Conservation (phyloP, 2,888 invertebrate genomes). For the Idaea straminata region DNA sequence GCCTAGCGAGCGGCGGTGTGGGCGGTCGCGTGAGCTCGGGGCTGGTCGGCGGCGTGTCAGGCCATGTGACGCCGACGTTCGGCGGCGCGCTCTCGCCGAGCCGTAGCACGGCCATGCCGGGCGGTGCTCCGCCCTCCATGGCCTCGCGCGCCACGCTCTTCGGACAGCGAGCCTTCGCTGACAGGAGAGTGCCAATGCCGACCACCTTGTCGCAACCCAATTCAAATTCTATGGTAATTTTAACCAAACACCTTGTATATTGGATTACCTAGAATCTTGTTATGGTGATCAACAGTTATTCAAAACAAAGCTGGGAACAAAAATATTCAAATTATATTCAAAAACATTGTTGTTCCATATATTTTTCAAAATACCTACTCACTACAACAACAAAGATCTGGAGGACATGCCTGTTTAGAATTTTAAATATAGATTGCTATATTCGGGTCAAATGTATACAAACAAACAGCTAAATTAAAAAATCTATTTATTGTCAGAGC, state of each 20-base stretch:
- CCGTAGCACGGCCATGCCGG: constrained; percentile 69
- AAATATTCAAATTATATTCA: too few species aligned
- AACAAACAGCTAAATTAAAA: constrained; percentile 22
- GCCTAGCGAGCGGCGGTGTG: constrained; percentile 87
- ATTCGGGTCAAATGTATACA: constrained; percentile 22
- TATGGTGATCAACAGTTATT: too few species aligned
- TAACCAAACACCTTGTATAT: too few species aligned
- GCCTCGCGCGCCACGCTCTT: constrained; percentile 84
- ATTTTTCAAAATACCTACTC: background rate
- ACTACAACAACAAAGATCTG: background rate
- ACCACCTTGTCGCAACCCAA: constrained; percentile 78
- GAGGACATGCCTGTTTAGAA: constrained; percentile 20
- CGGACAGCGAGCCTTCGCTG: constrained; percentile 89
- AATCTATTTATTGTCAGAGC: background rate
- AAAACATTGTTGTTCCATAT: background rate
- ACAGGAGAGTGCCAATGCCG: constrained; percentile 85
- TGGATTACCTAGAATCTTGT: too few species aligned
- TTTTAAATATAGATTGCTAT: constrained; percentile 23
- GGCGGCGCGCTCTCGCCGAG: constrained; percentile 74
- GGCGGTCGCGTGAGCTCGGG: constrained; percentile 81
- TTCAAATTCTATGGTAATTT: constrained; percentile 72
- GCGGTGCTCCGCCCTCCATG: constrained; percentile 78
- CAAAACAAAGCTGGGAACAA: too few species aligned
- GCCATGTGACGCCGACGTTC: constrained; percentile 78
- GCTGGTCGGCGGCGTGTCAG: constrained; percentile 86